Conservation (phyloP, 2,797 vertebrate genomes). For the Gymnocypris eckloni region DNA sequence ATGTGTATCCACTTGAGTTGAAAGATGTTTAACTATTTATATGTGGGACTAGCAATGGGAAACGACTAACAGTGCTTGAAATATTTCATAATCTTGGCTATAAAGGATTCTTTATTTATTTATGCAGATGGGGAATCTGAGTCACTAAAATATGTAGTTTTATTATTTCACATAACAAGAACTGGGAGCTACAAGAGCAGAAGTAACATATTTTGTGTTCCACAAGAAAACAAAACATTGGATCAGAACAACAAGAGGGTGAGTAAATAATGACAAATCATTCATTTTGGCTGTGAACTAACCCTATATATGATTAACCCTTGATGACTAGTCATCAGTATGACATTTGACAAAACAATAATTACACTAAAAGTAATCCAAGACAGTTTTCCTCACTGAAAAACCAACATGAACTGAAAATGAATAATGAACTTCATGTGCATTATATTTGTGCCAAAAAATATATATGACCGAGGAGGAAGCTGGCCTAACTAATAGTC, state of each 20-base stretch:
- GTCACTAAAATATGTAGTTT: not conserved
- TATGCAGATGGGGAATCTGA: not conserved
- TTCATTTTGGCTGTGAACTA: not conserved
- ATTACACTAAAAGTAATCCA: constrained; percentile 3
- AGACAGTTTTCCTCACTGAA: not conserved
- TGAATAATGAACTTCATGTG: not conserved
- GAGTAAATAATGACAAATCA: not conserved
- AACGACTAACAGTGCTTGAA: constrained; percentile 10
- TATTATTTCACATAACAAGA: constrained; percentile 23
- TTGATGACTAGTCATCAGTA: not conserved
- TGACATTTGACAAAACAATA: not conserved
- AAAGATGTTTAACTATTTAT: constrained; percentile 33
- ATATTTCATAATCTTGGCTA: constrained; percentile 18
- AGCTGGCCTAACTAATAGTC: not conserved
- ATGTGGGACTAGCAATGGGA: not conserved
- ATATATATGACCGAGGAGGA: not conserved
- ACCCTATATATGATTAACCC: not conserved
- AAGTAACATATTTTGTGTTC: not conserved
- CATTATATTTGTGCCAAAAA: not conserved
- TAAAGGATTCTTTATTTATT: constrained; percentile 24
- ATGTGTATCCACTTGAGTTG: constrained; percentile 31
- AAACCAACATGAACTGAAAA: not conserved
- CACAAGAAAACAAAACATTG: not conserved
- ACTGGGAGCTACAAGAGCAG: not conserved
- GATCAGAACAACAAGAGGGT: not conserved